phyloP scores from a whole-genome alignment of 92 coral and sea anemone genomes.

The Heteractis magnifica region DNA sequence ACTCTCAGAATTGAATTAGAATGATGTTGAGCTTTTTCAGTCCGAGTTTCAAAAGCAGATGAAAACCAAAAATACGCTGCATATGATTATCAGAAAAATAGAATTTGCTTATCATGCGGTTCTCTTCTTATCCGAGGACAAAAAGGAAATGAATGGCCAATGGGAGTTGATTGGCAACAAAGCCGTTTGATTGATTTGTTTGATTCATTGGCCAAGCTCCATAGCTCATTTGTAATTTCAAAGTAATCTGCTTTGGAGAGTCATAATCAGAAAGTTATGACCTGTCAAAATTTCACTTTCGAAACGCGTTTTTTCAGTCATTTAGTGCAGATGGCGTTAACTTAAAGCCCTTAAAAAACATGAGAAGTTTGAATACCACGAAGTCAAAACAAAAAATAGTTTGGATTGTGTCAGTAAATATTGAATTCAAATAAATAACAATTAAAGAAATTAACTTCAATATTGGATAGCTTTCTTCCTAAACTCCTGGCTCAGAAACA shows the following conservation, averaged over 20 bases:
- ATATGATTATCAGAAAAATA: too few relatives aligned
- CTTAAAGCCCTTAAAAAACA: background rate
- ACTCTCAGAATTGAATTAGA: too few relatives aligned
- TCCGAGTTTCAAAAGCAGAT: too few relatives aligned
- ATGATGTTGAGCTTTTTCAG: too few relatives aligned
- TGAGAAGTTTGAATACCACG: background rate
- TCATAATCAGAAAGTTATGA: background rate
- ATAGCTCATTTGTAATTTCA: background rate
- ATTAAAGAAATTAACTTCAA: background rate
- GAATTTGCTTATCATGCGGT: too few relatives aligned
- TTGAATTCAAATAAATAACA: background rate
- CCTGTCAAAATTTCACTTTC: background rate
- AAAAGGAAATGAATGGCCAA: too few relatives aligned
- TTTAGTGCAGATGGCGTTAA: background rate
- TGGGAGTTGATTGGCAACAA: too few relatives aligned
- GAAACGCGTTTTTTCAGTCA: background rate
- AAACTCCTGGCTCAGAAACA: background rate
- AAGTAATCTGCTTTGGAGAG: background rate
- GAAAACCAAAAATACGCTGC: too few relatives aligned
- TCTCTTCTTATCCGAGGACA: too few relatives aligned
- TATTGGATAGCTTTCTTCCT: background rate
- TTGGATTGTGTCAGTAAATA: background rate
- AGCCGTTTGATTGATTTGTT: too few relatives aligned
- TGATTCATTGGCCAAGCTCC: background rate
- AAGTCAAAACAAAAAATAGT: background rate